Evolutionary conservation across 2,797 vertebrate genomes (phyloP), one percentile per base, ranked within the genome.

Genomic region (Etheostoma nigrum): DNA sequence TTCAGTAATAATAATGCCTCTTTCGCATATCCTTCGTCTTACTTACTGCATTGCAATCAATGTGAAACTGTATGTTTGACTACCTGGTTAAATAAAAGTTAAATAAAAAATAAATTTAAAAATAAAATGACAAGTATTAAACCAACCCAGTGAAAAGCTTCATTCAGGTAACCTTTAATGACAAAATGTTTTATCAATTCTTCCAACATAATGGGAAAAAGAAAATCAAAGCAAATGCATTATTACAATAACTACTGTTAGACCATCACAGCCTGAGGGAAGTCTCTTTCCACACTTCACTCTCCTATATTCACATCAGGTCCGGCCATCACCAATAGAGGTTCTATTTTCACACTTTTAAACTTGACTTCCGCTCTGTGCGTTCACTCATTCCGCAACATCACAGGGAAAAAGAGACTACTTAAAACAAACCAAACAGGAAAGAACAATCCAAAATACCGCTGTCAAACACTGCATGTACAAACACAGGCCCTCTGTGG

Each of bases 161-260:
- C 81, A 90, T 87, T 92, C 84, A 89, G 91, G 75, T 90, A 67
- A 88, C 91, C 66, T 93, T 94, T 94, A 93, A 92, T 94, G 92
- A 93, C 76, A 92, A 92, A 90, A 91, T 81, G 53, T 87, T 11
- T 87, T 74, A 76, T 81, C 72, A 78, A 69, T 76, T 89, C 82
- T 76, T 89, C 76, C 86, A 91, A 84, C 89, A 84, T 78, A 74
- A 61, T 64, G 83, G 88, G 87, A 66, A 77, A 72, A 80, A 74
- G 68, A 77, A 88, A 72, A 82, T 78, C 23, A 86, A 93, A 92
- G 90, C 81, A 91, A 92, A 87, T 78, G 74, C 76, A 83, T 91
- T 70, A 73, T 81, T 79, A 85, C 84, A 89, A 89, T 66, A 86
- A 84, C 74, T 79, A 61, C 55, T 84, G 64, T 91, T 81, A 82